A percentile compares a stretch with the other conserved stretches of the same genome.
Evolutionary conservation across 1,140 invertebrate species (phyloP).

Genomic region (Maconellicoccus hirsutus): DNA sequence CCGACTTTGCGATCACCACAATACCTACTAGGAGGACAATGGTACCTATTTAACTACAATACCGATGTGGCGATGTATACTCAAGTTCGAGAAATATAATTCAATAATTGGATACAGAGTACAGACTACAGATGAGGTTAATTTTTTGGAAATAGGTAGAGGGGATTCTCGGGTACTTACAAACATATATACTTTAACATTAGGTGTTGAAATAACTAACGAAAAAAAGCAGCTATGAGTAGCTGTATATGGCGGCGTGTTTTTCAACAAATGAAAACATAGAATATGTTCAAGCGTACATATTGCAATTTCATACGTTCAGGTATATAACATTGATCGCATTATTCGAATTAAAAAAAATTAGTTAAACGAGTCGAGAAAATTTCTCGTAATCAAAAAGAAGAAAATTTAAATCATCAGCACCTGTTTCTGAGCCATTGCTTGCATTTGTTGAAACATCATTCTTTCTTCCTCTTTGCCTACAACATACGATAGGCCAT

Average conservation of each 20-base stretch:
- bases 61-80: no score
- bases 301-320: neutral
- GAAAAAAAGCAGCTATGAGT: no score
- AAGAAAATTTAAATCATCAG: slow-evolving; percentile 29
- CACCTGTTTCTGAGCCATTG: slow-evolving; percentile 91
- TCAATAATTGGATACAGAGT: no score
- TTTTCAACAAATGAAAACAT: neutral
- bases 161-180: no score
- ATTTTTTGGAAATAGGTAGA: no score
- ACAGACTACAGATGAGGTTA: no score
- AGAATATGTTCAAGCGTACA: no score
- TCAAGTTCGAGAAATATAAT: no score
- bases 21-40: no score
- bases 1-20: neutral
- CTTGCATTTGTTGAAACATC: slow-evolving; percentile 93
- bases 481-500: slow-evolving; percentile 38
- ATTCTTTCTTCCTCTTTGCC: slow-evolving; percentile 87
- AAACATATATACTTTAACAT: no score
- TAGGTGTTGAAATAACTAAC: no score
- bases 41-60: no score
- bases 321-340: neutral
- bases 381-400: neutral
- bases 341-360: neutral
- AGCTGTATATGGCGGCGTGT: neutral
- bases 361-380: slow-evolving; percentile 6